A percentile compares a stretch with the other conserved stretches of the same genome.
phyloP scores from a whole-genome alignment of 2,888 invertebrate genomes.

The Lycia hirtaria region DNA sequence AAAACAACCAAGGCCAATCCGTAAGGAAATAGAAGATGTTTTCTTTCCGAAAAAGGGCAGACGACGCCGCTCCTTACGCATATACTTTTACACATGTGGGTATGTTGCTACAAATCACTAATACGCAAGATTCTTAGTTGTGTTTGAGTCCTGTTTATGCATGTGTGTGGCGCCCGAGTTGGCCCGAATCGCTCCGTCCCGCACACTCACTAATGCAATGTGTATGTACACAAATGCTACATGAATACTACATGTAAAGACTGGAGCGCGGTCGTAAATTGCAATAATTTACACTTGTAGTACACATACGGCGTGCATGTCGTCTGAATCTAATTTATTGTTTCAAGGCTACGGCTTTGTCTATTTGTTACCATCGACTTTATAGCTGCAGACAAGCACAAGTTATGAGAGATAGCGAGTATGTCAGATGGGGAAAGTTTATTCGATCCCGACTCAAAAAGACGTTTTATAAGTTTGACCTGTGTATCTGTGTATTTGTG shows the following conservation, averaged over 20 bases:
- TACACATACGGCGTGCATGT: slow-evolving; percentile 63
- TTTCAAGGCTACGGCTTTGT: slow-evolving; percentile 72
- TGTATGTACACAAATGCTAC: no score
- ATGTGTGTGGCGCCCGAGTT: no score
- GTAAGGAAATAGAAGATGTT: slow-evolving; percentile 44
- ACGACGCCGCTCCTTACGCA: slow-evolving; percentile 44
- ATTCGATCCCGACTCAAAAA: neutral
- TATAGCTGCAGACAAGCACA: slow-evolving; percentile 43
- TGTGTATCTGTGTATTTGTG: no score
- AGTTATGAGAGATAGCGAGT: slow-evolving; percentile 22
- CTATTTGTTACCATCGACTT: slow-evolving; percentile 64
- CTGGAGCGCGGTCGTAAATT: no score
- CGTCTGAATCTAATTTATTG: slow-evolving; percentile 76
- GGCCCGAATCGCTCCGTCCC: no score
- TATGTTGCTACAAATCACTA: no score
- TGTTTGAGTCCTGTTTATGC: no score
- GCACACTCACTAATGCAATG: no score
- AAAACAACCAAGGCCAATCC: slow-evolving; percentile 33
- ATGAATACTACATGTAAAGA: no score
- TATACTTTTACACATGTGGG: slow-evolving; percentile 41
- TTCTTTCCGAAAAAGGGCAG: slow-evolving; percentile 33
- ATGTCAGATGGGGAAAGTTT: neutral
- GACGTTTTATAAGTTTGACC: neutral
- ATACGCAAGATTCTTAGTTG: no score
- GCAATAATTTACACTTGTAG: no score